Conservation (phyloP, 1,140 invertebrate species). For the Solenopsis fugax region DNA sequence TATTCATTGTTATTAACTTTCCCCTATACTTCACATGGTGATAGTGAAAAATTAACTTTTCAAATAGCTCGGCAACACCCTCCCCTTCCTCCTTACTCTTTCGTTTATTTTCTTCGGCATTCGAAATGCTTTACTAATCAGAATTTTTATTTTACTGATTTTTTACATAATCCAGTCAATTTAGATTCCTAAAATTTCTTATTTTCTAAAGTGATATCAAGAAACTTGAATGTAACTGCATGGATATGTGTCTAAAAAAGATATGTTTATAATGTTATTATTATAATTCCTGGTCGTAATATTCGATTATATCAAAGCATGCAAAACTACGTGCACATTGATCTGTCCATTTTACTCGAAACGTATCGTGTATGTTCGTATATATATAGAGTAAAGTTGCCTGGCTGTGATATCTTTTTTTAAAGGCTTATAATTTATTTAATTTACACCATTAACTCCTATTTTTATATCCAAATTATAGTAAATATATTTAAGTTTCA, state of each 20-base stretch:
- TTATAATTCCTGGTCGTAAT: background rate
- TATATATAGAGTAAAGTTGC: no score
- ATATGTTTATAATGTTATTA: slow-evolving; percentile 49
- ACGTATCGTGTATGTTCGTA: no score
- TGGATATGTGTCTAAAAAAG: background rate
- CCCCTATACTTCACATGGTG: background rate
- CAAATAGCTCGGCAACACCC: background rate
- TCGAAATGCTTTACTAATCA: background rate
- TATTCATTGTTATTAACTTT: background rate
- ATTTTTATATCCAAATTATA: no score
- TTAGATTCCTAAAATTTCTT: background rate
- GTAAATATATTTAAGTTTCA: no score
- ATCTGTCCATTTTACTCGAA: no score
- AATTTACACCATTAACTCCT: no score
- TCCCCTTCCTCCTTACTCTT: no score
- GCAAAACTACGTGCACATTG: no score
- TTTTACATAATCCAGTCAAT: background rate
- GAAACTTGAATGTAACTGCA: no score
- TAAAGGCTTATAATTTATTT: no score
- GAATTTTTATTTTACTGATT: background rate
- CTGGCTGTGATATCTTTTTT: no score
- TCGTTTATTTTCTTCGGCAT: background rate
- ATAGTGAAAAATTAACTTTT: background rate
- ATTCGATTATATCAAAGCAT: no score
- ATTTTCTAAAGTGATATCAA: background rate